A percentile compares a stretch with the other conserved stretches of the same genome.
Evolutionary conservation across 2,888 invertebrate genomes (phyloP).

Genomic region (Stictocephala bisonia): DNA sequence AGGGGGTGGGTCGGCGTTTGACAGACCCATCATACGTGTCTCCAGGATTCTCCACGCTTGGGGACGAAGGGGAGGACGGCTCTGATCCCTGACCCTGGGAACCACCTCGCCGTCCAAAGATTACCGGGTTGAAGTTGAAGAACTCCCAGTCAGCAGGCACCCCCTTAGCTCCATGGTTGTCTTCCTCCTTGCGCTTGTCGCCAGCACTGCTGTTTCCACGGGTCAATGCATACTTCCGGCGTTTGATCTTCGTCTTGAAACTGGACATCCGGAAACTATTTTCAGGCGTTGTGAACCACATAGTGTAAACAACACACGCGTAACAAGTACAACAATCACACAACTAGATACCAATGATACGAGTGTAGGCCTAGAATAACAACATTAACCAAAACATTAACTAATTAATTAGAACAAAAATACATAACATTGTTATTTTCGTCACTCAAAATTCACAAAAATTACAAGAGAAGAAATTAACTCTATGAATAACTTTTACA

Average conservation of each 20-base stretch:
- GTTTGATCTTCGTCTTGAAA: constrained; percentile 62
- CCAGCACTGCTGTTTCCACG: constrained; percentile 63
- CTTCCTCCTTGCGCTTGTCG: constrained; percentile 54
- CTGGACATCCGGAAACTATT: constrained; percentile 64
- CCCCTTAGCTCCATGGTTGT: constrained; percentile 45
- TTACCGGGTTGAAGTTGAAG: constrained; percentile 63
- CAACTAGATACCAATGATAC: too few relatives aligned
- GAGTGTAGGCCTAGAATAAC: too few relatives aligned
- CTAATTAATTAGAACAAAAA: too few relatives aligned
- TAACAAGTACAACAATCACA: background rate
- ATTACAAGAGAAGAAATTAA: background rate
- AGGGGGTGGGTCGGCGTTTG: constrained; percentile 46
- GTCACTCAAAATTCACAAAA: background rate
- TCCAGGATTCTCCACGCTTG: constrained; percentile 1
- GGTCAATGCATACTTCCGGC: constrained; percentile 59
- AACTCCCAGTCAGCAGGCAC: constrained; percentile 63
- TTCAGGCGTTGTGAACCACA: constrained; percentile 64
- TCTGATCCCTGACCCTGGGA: constrained; percentile 33
- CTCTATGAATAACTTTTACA: too few relatives aligned
- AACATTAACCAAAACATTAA: too few relatives aligned
- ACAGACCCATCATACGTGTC: constrained; percentile 17
- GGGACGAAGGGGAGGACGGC: constrained; percentile 1
- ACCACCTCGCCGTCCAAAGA: constrained; percentile 43
- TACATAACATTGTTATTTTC: too few relatives aligned
- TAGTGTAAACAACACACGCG: constrained; percentile 42